Conservation (phyloP, 2,888 invertebrate genomes). For the Sminthurides aquaticus region DNA sequence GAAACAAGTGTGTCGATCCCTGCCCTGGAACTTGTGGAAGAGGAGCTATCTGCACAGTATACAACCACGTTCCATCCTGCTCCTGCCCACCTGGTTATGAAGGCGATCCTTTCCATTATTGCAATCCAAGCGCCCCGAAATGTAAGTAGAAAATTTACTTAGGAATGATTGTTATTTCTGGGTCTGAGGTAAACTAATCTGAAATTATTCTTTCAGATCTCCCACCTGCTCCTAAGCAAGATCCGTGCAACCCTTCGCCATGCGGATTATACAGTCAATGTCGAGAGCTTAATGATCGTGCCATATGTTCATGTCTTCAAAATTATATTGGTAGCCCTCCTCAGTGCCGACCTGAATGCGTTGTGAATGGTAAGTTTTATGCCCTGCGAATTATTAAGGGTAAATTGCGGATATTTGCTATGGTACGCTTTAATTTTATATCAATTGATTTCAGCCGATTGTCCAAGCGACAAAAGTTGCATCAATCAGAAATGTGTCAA, state of each 20-base stretch:
- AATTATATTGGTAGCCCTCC: constrained; percentile 59
- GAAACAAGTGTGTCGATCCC: constrained; percentile 72
- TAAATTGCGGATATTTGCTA: no score
- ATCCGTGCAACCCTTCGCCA: constrained; percentile 41
- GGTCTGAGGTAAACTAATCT: neutral
- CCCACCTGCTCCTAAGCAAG: constrained; percentile 16
- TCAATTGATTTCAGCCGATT: constrained; percentile 77
- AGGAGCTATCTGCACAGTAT: constrained; percentile 71
- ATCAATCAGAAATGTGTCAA: constrained; percentile 70
- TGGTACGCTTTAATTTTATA: no score
- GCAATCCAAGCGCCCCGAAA: constrained; percentile 13
- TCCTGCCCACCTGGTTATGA: constrained; percentile 54
- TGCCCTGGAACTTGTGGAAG: constrained; percentile 66
- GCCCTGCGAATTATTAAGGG: constrained; percentile 58
- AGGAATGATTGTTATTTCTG: neutral
- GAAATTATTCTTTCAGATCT: constrained; percentile 3
- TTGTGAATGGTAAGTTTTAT: constrained; percentile 54
- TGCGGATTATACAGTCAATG: constrained; percentile 45
- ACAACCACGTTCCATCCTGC: constrained; percentile 64
- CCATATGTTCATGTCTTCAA: constrained; percentile 62
- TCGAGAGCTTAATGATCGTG: constrained; percentile 48
- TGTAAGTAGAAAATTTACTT: constrained; percentile 5
- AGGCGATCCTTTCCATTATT: constrained; percentile 42
- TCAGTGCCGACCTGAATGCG: constrained; percentile 65
- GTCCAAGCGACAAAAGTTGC: constrained; percentile 71